phyloP scores from a whole-genome alignment of 2,797 vertebrate genomes.

The Pachyuromys duprasi region DNA sequence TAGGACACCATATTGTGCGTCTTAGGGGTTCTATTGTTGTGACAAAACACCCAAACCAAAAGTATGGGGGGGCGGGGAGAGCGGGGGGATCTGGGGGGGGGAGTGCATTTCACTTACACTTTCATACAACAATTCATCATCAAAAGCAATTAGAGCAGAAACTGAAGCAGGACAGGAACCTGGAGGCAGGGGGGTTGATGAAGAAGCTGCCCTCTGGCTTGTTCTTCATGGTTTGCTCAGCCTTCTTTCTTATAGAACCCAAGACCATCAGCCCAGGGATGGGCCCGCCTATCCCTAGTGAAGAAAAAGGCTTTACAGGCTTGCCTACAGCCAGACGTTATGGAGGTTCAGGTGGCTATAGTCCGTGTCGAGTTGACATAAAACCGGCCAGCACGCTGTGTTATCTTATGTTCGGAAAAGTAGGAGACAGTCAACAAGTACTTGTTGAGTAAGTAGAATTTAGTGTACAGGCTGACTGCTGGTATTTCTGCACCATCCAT shows the following conservation, averaged over 20 bases:
- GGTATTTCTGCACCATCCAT: background rate
- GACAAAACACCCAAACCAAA: background rate
- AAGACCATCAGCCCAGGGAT: background rate
- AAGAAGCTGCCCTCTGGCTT: background rate
- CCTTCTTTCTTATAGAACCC: background rate
- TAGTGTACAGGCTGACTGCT: background rate
- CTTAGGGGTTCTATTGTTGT: background rate
- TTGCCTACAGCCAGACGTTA: background rate
- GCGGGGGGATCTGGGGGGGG: no score
- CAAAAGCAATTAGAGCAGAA: background rate
- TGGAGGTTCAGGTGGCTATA: background rate
- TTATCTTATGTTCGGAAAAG: background rate
- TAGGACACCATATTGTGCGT: background rate
- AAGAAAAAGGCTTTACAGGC: background rate
- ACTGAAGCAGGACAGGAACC: background rate
- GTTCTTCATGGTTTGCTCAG: background rate
- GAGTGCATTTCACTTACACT: background rate
- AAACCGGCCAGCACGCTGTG: background rate
- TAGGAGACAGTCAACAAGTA: background rate
- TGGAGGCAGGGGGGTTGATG: background rate
- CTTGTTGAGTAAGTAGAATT: conserved; percentile 19
- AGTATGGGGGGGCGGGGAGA: background rate
- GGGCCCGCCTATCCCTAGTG: background rate
- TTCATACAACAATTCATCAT: background rate
- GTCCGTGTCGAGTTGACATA: background rate